Evolutionary conservation across 2,797 vertebrate species (phyloP).

Genomic region (Clarias platycephalus): DNA sequence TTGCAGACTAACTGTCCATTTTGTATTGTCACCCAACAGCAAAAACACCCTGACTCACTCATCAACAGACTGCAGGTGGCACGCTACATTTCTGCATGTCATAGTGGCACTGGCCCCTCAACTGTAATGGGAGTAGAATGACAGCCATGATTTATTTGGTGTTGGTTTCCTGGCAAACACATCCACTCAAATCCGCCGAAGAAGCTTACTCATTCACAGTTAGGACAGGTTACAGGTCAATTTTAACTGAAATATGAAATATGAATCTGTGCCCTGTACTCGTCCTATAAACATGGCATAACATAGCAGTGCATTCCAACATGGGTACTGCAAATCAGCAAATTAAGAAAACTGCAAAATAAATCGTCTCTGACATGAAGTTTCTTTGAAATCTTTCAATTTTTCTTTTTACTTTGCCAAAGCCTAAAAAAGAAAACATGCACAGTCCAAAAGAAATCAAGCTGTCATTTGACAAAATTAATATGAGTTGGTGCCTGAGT

Average conservation of each 20-base stretch:
- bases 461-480: not conserved
- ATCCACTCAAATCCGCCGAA: slow-evolving; percentile 55
- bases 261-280: slow-evolving; percentile 52
- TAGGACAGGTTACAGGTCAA: slow-evolving; percentile 58
- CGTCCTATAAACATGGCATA: slow-evolving; percentile 45
- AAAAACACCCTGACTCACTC: slow-evolving; percentile 42
- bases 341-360: not conserved
- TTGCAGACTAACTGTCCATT: not conserved
- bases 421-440: not conserved
- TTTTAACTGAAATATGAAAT: slow-evolving; percentile 69
- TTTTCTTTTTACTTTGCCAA: not conserved
- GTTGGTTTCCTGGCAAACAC: slow-evolving; percentile 61
- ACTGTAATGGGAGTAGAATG: slow-evolving; percentile 66
- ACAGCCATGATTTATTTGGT: slow-evolving; percentile 61
- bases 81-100: not conserved
- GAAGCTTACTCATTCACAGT: slow-evolving; percentile 47
- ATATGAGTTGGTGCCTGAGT: not conserved
- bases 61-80: slow-evolving; percentile 21
- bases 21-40: slow-evolving; percentile 43
- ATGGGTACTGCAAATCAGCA: slow-evolving; percentile 43
- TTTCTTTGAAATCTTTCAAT: not conserved
- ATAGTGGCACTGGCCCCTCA: slow-evolving; percentile 35
- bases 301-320: slow-evolving; percentile 21
- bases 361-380: not conserved
- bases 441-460: not conserved